Percentiles rank a stretch among this genome's conserved stretches.
Evolutionary conservation across 2,113 vertebrate species (phyloP).

Genomic region (Sturnus vulgaris): DNA sequence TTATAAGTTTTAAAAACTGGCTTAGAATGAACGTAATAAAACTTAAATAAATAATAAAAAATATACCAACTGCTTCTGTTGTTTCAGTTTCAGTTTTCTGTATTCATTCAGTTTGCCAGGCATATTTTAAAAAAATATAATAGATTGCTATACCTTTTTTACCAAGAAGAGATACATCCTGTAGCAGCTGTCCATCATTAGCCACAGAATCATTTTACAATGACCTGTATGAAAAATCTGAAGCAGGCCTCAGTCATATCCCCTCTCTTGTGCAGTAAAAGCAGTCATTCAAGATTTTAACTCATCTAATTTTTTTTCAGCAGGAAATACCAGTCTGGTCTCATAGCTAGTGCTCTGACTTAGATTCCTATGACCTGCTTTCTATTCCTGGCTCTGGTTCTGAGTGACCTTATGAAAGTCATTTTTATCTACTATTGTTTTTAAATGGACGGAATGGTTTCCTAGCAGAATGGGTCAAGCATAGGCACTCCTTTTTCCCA

Average conservation of each 20-base stretch:
- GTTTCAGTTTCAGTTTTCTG: not conserved
- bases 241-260: conserved; percentile 18
- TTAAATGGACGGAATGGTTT: conserved; percentile 19
- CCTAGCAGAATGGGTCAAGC: not conserved
- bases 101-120: not conserved
- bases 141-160: not conserved
- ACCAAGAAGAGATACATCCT: not conserved
- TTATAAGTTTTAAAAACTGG: conserved; percentile 4
- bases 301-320: not conserved
- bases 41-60: too few species aligned
- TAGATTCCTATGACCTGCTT: conserved; percentile 52
- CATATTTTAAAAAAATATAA: not conserved
- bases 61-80: not conserved
- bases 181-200: conserved; percentile 30
- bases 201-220: not conserved
- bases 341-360: conserved; percentile 27
- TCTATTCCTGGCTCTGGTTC: conserved; percentile 42
- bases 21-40: not conserved
- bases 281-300: conserved; percentile 25
- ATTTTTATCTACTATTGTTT: conserved; percentile 44
- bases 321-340: conserved; percentile 26
- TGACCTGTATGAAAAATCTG: conserved; percentile 7
- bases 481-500: not conserved
- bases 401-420: conserved; percentile 31
- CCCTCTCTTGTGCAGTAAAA: conserved; percentile 1